Base-by-base conservation (phyloP, 64 coral and sea anemone genomes). In the Stichodactyla helianthus region DNA sequence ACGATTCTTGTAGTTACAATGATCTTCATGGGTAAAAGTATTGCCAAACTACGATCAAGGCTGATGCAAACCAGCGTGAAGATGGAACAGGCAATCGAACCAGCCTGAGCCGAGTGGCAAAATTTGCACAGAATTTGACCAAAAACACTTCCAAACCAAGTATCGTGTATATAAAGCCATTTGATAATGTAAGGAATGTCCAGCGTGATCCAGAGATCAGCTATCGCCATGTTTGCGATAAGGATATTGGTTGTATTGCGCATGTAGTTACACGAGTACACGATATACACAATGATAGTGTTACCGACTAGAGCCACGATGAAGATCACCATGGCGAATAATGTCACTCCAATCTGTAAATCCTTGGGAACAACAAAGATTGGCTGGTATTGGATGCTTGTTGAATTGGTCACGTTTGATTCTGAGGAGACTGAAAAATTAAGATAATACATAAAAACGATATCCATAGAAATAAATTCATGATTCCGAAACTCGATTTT, bases 171-270 rank as follows among this genome's bases (percentile, higher is more conserved):
- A 83, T 79, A 88, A 12, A 70, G 31, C 86, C 86, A 93, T 65
- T 93, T 93, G 8, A 93, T 50, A 17, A 93, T 83, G n/a, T 93
- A 93, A 8, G 91, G 91, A 7, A 93, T 79, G 55, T 93, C 91
- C 16, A 93, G 53, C 59, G 86, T 85, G 51, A 93, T 88, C 16
- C 85, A 61, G 13, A 93, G 91, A 67, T 93, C 91, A 1, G 91
- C 91, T 19, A 93, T 5, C 10, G 91, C 86, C 91, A 93, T 93
- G 55, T 93, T 93, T 19, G 86, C 91, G 55, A 93, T 93, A 4
- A 93, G 82, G 28, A 83, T 93, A 79, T 93, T 93, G 35, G 87
- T 93, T 7, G 91, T 83, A 51, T 82, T 93, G 81, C 87, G 80
- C 91, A 93, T 93, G 82, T 93, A 87, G 28, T 77, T 88, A 68